Evolutionary conservation across 1,140 invertebrate genomes (phyloP).

Genomic region (Acromyrmex heyeri): DNA sequence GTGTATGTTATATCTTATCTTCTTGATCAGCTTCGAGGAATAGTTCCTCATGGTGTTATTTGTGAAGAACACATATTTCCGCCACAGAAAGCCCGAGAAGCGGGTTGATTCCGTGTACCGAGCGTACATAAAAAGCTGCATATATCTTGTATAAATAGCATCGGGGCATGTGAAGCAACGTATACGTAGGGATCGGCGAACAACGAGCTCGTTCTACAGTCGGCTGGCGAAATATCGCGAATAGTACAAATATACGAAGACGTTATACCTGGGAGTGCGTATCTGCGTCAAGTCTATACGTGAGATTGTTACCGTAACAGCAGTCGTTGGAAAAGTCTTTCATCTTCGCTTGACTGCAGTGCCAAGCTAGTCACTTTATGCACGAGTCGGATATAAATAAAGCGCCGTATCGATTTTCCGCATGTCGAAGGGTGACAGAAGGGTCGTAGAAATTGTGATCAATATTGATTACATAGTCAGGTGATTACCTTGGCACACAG

Average conservation of each 20-base stretch:
- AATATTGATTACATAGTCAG: slow-evolving; percentile 64
- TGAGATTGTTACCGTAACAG: slow-evolving; percentile 22
- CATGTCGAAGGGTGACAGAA: slow-evolving; percentile 59
- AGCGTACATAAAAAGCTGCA: slow-evolving; percentile 10
- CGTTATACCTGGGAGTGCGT: background rate
- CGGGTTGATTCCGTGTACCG: background rate
- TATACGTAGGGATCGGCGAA: background rate
- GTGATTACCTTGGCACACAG: slow-evolving; percentile 15
- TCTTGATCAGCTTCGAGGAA: background rate
- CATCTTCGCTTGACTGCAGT: slow-evolving; percentile 18
- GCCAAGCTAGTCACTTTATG: slow-evolving; percentile 12
- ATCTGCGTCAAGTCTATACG: slow-evolving; percentile 1
- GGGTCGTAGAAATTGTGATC: slow-evolving; percentile 62
- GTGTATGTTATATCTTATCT: background rate
- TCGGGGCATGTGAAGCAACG: background rate
- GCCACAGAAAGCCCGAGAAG: background rate
- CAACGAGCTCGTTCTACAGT: slow-evolving; percentile 9
- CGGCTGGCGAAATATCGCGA: slow-evolving; percentile 7
- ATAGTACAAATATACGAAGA: background rate
- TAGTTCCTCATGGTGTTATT: background rate
- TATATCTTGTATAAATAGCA: slow-evolving; percentile 41
- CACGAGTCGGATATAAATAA: slow-evolving; percentile 70
- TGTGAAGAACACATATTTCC: slow-evolving; percentile 4
- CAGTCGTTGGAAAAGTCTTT: slow-evolving; percentile 11
- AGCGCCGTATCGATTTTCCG: slow-evolving; percentile 67